Evolutionary conservation across 2,113 vertebrate genomes (phyloP).

Genomic region (Serinus canaria): DNA sequence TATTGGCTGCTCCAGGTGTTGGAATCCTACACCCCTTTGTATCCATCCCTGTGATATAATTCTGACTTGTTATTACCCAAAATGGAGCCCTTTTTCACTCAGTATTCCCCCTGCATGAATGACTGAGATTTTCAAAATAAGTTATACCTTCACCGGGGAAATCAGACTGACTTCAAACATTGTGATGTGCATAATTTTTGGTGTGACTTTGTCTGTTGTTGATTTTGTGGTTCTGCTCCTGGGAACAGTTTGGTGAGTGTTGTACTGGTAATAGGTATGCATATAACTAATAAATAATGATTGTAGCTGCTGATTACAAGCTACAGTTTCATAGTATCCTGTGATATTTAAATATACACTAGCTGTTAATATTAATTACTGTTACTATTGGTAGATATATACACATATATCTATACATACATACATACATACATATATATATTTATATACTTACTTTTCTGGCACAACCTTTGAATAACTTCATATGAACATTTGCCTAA

Average conservation of each 20-base stretch:
- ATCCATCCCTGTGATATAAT: neutral
- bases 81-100: neutral
- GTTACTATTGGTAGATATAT: neutral
- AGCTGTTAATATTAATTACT: neutral
- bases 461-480: neutral
- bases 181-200: neutral
- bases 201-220: neutral
- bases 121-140: neutral
- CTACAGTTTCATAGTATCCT: neutral
- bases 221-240: neutral
- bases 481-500: neutral
- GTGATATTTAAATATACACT: neutral
- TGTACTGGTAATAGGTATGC: neutral
- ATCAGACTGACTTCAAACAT: neutral
- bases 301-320: neutral
- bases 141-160: neutral
- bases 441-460: neutral
- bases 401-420: neutral
- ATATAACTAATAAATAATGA: neutral
- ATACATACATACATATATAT: too few relatives aligned
- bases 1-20: neutral
- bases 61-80: neutral
- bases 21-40: neutral
- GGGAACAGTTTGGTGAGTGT: neutral
- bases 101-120: neutral